phyloP scores from a whole-genome alignment of 2,797 vertebrate species.

The Phrynocephalus vlangalii region DNA sequence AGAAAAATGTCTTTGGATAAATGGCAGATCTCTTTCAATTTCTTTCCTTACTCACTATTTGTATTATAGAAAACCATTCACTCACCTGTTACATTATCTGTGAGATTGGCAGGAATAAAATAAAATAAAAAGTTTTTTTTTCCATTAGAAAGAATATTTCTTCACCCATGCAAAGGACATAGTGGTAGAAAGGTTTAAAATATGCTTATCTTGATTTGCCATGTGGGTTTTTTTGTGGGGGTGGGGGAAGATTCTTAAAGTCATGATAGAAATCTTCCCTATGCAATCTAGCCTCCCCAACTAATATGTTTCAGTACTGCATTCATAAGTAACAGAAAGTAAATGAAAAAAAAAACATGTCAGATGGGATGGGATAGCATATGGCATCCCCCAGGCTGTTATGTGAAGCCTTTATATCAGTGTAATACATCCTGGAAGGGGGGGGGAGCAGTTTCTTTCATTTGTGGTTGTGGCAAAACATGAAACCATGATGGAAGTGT shows the following conservation, averaged over 20 bases:
- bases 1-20: neutral
- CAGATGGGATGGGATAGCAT: conserved; percentile 1
- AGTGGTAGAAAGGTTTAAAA: neutral
- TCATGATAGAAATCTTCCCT: neutral
- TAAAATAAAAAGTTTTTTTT: neutral
- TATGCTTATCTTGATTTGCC: neutral
- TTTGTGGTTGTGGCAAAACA: conserved; percentile 24
- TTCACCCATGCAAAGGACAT: neutral
- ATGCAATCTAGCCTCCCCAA: neutral
- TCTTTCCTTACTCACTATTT: neutral
- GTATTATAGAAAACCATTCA: neutral
- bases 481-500: conserved; percentile 29
- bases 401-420: conserved; percentile 16
- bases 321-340: conserved; percentile 18
- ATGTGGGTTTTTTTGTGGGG: neutral
- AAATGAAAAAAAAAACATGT: neutral
- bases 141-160: neutral
- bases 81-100: neutral
- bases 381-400: conserved; percentile 5
- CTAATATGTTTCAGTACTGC: neutral
- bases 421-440: conserved; percentile 4
- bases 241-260: neutral
- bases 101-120: neutral
- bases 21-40: neutral
- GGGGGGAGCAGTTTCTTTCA: conserved; percentile 9